Conservation (phyloP, 2,888 invertebrate species). For the Xylophagus ater region DNA sequence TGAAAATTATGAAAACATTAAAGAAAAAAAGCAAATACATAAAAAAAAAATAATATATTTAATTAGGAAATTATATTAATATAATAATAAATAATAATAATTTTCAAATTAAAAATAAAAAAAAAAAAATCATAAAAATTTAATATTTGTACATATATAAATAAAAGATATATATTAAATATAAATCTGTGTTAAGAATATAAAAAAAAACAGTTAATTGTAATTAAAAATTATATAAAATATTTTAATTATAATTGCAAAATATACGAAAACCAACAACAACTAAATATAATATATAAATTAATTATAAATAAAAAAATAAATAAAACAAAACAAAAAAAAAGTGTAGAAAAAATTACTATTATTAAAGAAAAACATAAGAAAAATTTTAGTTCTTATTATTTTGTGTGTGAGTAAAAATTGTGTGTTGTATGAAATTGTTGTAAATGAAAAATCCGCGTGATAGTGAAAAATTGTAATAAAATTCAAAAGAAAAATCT, state of each 20-base stretch:
- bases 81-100: neutral
- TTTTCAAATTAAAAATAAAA: neutral
- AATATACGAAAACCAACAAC: too few species aligned
- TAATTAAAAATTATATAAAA: conserved; percentile 3
- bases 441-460: too few species aligned
- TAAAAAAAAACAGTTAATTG: conserved; percentile 4
- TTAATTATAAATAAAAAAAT: conserved; percentile 3
- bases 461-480: too few species aligned
- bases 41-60: conserved; percentile 7
- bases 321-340: too few species aligned
- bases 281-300: conserved; percentile 5
- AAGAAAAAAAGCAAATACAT: too few species aligned
- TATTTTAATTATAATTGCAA: conserved; percentile 3
- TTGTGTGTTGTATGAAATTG: too few species aligned
- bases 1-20: conserved; percentile 5
- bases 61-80: conserved; percentile 8
- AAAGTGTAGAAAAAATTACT: too few species aligned
- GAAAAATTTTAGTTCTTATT: too few species aligned
- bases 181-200: conserved; percentile 10
- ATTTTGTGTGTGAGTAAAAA: too few species aligned
- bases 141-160: conserved; percentile 1
- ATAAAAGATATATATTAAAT: conserved; percentile 5
- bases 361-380: too few species aligned
- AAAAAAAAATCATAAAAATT: neutral
- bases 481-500: too few species aligned